Base-by-base conservation (phyloP, 2,888 invertebrate genomes). In the Allophyes oxyacanthae region DNA sequence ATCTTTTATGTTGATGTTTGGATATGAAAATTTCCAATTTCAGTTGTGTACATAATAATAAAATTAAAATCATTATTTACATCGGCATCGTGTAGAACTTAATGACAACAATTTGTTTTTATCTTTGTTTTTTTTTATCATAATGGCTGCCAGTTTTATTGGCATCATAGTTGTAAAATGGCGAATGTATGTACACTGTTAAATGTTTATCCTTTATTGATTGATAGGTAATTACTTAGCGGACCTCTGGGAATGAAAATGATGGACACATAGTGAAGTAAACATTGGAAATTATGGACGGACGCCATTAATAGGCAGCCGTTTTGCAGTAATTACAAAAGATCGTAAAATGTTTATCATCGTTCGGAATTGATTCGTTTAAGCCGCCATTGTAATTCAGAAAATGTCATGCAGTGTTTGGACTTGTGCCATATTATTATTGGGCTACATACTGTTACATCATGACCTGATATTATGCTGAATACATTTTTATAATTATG, bases 381-480 rank as follows among this genome's bases (percentile, higher is more conserved):
- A 34, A 36, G 34, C 10, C 32, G 40, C 13, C 25, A 61, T 45
- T 67, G 36, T 53, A 25, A 67, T 41, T 45, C 44, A 15, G 64
- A 53, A 60, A 53, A 60, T 53, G 43, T 42, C 36, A 25, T 44
- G 37, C 46, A 28, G 28, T 44, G 34, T 41, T 51, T 67, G 68
- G 64, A 46, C 2, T 25, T 0, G 9, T 15, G 68, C 68, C 44
- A 61, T 53, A 15, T 49, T 48, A 28, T 41, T 49, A 60, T 34
- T 48, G 37, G 15, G 25, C 14, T 14, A n/a, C 6, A 54, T 30
- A 37, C 30, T 42, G 37, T 53, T 37, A 49, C 13, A 25, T 37
- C 36, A 44, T 20, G 20, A 20, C 20, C 20, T 20, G 20, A 20
- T 20, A 20, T 20, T 4, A 20, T 20, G 20, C 20, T 20, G 20